Conservation (phyloP, 2,797 vertebrate genomes). For the Ispidina picta region DNA sequence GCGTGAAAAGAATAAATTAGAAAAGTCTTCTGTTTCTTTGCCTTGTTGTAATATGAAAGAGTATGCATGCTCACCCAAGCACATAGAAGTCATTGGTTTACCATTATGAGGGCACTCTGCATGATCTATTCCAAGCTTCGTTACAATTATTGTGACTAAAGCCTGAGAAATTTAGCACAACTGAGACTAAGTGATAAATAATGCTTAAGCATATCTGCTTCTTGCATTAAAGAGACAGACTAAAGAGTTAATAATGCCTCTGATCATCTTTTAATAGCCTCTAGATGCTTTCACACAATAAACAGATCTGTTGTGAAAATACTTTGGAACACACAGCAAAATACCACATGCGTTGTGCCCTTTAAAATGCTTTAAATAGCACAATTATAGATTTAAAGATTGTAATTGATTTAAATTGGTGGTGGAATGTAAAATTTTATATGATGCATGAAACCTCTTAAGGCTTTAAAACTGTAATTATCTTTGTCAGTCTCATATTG, state of each 20-base stretch:
- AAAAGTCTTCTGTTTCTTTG: not conserved
- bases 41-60: not conserved
- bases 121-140: not conserved
- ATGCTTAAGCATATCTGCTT: not conserved
- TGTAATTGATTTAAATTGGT: constrained; percentile 68
- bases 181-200: constrained; percentile 28
- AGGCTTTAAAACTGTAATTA: constrained; percentile 46
- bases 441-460: constrained; percentile 66
- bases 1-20: not conserved
- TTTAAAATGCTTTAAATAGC: constrained; percentile 61
- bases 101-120: not conserved
- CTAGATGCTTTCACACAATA: constrained; percentile 50
- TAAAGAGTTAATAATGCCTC: constrained; percentile 62
- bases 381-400: constrained; percentile 67
- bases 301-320: constrained; percentile 49
- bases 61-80: constrained; percentile 27
- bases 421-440: constrained; percentile 63
- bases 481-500: constrained; percentile 23
- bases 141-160: not conserved
- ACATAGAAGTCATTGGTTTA: constrained; percentile 5
- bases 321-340: not conserved
- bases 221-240: constrained; percentile 22
- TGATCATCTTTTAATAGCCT: constrained; percentile 57
- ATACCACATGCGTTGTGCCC: constrained; percentile 29
- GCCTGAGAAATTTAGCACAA: constrained; percentile 26